Evolutionary conservation across 2,797 vertebrate species (phyloP), one percentile per base, ranked within the genome.

Genomic region (Semaprochilodus insignis): DNA sequence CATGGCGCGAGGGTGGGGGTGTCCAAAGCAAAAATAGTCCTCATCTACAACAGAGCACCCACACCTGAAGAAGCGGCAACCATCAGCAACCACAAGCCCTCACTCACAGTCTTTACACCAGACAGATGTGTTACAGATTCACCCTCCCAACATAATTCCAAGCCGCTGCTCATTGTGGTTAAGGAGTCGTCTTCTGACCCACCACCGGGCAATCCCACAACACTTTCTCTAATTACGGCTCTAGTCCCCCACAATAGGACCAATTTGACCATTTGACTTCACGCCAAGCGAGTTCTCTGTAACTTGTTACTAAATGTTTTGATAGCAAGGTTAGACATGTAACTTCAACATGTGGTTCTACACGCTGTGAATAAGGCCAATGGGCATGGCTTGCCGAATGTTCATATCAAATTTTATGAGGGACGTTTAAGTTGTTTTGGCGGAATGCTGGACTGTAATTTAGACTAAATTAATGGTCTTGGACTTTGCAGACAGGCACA

Each of bases 381-480:
- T 3, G 54, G 77, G 7, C 27, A 48, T 44, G 52, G 54, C 72
- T 79, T 79, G 90, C 91, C 85, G 89, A 91, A 77, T 83, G 85
- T 88, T 91, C 88, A 85, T 83, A 91, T 87, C 82, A 87, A 85
- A 77, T 87, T 92, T 92, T 89, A 91, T 83, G 72, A 82, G 87
- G 88, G 88, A 91, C 87, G 84, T 88, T 84, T 74, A 84, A 88
- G 88, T 89, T 83, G 88, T 91, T 91, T 90, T 88, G 84, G 83
- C 87, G 85, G 62, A 74, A 85, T 88, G 86, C 1, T 86, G 89
- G 86, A 91, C 91, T 93, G 87, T 93, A 93, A 93, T 94, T 94
- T 91, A 87, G 88, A 89, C 62, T 85, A 91, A 94, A 93, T 91
- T 87, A 92, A 89, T 40, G 90, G 90, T 92, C 89, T 91, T 90